These are phyloP conservation scores for Meiosimyza decipiens DNA, from an alignment of 2,888 invertebrate species.

Conservation along the genomic window DNA sequence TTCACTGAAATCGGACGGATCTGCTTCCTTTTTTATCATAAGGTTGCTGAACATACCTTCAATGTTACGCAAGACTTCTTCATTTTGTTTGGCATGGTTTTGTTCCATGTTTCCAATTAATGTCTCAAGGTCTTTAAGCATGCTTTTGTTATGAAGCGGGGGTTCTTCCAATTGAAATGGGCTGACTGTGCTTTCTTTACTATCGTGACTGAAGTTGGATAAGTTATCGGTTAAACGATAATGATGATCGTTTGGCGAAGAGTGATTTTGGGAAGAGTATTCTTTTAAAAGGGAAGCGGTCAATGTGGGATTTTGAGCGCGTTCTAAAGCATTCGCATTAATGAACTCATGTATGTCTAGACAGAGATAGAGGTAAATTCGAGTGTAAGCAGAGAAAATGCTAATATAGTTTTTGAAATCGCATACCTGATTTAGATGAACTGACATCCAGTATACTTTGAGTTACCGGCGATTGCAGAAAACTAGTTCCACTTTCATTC, in stretches of 20 bases:
- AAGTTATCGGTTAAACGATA: slow-evolving; percentile 42
- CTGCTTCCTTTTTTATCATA: slow-evolving; percentile 50
- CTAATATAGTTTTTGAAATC: slow-evolving; percentile 34
- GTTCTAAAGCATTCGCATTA: slow-evolving; percentile 62
- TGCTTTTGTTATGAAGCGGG: slow-evolving; percentile 52
- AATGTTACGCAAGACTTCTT: slow-evolving; percentile 59
- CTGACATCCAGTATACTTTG: slow-evolving; percentile 23
- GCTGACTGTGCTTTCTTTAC: slow-evolving; percentile 48
- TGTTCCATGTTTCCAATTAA: slow-evolving; percentile 67
- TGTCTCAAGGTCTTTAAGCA: slow-evolving; percentile 65
- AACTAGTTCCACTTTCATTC: slow-evolving; percentile 72
- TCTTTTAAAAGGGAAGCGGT: slow-evolving; percentile 42
- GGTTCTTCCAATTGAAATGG: slow-evolving; percentile 53
- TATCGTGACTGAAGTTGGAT: slow-evolving; percentile 48
- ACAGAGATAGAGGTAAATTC: slow-evolving; percentile 44
- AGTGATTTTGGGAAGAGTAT: slow-evolving; percentile 42
- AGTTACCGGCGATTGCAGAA: slow-evolving; percentile 35
- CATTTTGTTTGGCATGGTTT: slow-evolving; percentile 64
- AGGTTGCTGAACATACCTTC: slow-evolving; percentile 61
- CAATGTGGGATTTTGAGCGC: slow-evolving; percentile 52
- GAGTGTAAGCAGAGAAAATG: slow-evolving; percentile 38
- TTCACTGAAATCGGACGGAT: slow-evolving; percentile 56
- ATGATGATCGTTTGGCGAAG: slow-evolving; percentile 30
- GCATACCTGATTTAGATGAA: slow-evolving; percentile 54
- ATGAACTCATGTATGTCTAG: slow-evolving; percentile 66